Evolutionary conservation across 2,797 vertebrate genomes (phyloP).

Genomic region (Malacoctenus gilli): DNA sequence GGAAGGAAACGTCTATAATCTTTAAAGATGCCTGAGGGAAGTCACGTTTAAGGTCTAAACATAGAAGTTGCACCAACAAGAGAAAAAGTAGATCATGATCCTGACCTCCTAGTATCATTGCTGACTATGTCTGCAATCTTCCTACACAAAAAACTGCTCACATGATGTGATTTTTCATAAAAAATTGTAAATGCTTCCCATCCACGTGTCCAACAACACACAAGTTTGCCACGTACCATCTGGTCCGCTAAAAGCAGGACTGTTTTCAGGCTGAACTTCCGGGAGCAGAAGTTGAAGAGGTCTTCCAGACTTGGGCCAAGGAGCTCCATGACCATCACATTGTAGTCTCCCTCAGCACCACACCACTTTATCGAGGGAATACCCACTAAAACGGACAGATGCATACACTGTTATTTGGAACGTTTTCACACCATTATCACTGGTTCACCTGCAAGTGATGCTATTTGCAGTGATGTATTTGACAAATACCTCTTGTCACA

Average conservation of each 20-base stretch:
- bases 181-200: too few relatives aligned
- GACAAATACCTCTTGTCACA: too few relatives aligned
- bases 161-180: not conserved
- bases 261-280: constrained; percentile 98
- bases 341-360: constrained; percentile 96
- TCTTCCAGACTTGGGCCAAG: constrained; percentile 95
- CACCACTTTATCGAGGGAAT: constrained; percentile 99
- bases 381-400: constrained; percentile 82
- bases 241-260: constrained; percentile 96
- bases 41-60: constrained; percentile 12
- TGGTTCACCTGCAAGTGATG: not conserved
- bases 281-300: constrained; percentile 97
- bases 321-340: constrained; percentile 98
- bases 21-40: constrained; percentile 24
- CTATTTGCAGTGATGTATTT: not conserved
- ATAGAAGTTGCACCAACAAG: constrained; percentile 20
- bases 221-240: constrained; percentile 85
- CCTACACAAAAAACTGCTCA: too few relatives aligned
- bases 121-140: not conserved
- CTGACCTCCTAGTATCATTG: constrained; percentile 3
- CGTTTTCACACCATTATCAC: not conserved
- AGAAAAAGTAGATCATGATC: constrained; percentile 25
- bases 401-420: constrained; percentile 9
- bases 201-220: not conserved
- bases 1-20: constrained; percentile 27